Evolutionary conservation across 1,140 invertebrate genomes (phyloP).

Genomic region (Aphelinus certus): DNA sequence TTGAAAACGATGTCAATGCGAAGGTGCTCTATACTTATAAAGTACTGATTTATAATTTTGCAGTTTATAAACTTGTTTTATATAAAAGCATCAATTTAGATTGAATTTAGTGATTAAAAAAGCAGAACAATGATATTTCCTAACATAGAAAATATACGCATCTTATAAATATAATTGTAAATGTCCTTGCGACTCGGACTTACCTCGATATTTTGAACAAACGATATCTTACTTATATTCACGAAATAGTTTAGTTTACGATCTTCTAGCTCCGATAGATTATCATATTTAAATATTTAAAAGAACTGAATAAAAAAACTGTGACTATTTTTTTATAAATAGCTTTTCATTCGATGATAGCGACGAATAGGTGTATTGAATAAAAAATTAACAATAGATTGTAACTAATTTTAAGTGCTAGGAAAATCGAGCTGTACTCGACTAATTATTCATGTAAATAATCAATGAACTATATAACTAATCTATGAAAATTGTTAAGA

Average conservation of each 20-base stretch:
- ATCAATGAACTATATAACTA: slow-evolving; percentile 20
- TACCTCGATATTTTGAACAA: neutral
- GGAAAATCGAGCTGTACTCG: neutral
- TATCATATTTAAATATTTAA: slow-evolving; percentile 19
- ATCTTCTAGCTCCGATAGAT: slow-evolving; percentile 7
- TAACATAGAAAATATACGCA: neutral
- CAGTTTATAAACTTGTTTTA: too few species aligned
- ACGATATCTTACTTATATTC: neutral
- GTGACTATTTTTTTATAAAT: slow-evolving; percentile 23
- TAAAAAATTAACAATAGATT: slow-evolving; percentile 10
- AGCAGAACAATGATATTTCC: neutral
- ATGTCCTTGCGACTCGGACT: neutral
- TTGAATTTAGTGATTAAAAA: too few species aligned
- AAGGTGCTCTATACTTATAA: too few species aligned
- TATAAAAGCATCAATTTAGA: too few species aligned
- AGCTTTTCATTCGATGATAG: slow-evolving; percentile 19
- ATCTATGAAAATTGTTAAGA: slow-evolving; percentile 9
- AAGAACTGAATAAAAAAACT: slow-evolving; percentile 30
- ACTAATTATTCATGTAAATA: slow-evolving; percentile 24
- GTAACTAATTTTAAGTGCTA: slow-evolving; percentile 13
- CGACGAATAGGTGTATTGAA: neutral
- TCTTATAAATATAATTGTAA: slow-evolving; percentile 2
- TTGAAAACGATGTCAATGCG: too few species aligned
- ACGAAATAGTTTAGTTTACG: neutral
- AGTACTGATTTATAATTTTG: too few species aligned